phyloP scores from a whole-genome alignment of 2,797 vertebrate species.

The Gadopsis marmoratus region DNA sequence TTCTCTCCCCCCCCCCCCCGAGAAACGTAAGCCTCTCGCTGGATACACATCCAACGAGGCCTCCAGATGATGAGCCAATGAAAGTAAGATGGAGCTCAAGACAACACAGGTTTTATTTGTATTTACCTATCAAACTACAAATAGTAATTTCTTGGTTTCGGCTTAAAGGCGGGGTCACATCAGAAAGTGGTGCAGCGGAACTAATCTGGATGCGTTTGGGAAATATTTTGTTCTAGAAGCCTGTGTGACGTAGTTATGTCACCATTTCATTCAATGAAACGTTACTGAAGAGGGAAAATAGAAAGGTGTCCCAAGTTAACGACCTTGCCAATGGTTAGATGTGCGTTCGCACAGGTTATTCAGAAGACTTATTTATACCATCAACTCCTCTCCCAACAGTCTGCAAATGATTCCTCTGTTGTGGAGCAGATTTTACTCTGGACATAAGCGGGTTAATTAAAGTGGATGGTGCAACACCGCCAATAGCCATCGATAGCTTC shows the following conservation, averaged over 20 bases:
- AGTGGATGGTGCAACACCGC: not conserved
- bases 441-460: not conserved
- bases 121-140: not conserved
- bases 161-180: not conserved
- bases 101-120: not conserved
- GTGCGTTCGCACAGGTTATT: too few species aligned
- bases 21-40: not conserved
- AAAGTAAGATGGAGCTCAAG: not conserved
- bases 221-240: not conserved
- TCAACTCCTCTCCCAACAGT: too few species aligned
- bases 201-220: not conserved
- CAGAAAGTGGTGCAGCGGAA: too few species aligned
- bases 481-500: not conserved
- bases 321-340: not conserved
- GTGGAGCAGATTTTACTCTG: not conserved
- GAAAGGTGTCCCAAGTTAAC: not conserved
- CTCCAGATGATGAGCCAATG: constrained; percentile 3
- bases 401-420: not conserved
- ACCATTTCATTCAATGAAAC: not conserved
- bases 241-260: not conserved
- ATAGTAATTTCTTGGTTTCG: not conserved
- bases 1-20: not conserved
- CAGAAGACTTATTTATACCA: too few species aligned
- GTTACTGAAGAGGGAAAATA: not conserved
- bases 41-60: not conserved